A percentile compares a stretch with the other conserved stretches of the same genome.
Evolutionary conservation across 1,140 invertebrate species (phyloP).

Genomic region (Aplysia californica): DNA sequence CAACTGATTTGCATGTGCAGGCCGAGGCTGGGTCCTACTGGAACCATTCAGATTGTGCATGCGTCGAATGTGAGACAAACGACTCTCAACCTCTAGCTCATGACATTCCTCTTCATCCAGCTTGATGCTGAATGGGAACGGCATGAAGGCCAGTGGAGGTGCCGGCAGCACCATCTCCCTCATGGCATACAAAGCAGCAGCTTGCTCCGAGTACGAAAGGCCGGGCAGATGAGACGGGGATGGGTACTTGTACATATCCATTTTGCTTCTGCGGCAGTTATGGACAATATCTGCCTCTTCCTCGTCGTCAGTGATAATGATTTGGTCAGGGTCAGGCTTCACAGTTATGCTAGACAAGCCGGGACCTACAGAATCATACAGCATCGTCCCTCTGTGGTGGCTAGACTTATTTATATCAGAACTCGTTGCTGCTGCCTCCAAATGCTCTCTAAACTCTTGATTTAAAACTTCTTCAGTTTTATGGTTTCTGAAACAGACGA

Average conservation of each 20-base stretch:
- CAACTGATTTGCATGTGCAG: conserved; percentile 48
- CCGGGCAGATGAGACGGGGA: no score
- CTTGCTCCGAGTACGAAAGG: no score
- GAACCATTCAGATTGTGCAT: conserved; percentile 60
- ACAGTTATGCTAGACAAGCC: no score
- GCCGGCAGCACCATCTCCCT: not conserved
- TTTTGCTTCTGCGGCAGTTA: no score
- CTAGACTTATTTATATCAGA: no score
- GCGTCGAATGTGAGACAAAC: conserved; percentile 52
- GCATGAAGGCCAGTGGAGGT: not conserved
- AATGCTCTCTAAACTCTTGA: no score
- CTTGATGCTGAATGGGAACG: conserved; percentile 4
- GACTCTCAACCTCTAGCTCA: conserved; percentile 37
- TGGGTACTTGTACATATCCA: no score
- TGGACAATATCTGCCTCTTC: not conserved
- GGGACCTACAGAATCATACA: no score
- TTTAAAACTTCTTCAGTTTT: no score
- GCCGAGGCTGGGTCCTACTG: conserved; percentile 30
- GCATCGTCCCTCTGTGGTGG: no score
- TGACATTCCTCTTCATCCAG: conserved; percentile 33
- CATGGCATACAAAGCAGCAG: conserved; percentile 5
- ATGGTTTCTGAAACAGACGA: no score
- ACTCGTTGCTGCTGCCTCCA: no score
- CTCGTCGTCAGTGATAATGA: not conserved
- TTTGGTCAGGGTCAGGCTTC: not conserved